Percentiles rank a stretch among this genome's conserved stretches.
Evolutionary conservation across 1,140 invertebrate species (phyloP).

Genomic region (Phthorimaea operculella): DNA sequence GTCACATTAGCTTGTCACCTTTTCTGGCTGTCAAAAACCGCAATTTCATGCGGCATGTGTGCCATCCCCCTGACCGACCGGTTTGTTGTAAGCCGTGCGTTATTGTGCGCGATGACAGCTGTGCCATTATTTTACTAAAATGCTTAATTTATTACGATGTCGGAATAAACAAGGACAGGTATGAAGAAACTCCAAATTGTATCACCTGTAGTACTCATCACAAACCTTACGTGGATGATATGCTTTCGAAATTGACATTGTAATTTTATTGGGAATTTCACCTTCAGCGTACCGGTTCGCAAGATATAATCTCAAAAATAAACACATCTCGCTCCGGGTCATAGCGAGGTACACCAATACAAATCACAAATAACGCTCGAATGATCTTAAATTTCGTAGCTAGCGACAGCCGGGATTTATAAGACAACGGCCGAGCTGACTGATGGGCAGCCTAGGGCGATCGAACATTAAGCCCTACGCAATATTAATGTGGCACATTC

Average conservation of each 20-base stretch:
- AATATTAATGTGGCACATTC: constrained; percentile 64
- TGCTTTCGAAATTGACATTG: too few relatives aligned
- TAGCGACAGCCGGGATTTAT: constrained; percentile 22
- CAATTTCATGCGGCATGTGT: too few relatives aligned
- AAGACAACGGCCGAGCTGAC: constrained; percentile 43
- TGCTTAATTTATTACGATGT: background rate
- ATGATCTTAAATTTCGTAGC: background rate
- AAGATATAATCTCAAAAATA: too few relatives aligned
- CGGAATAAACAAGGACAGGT: background rate
- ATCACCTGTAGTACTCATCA: background rate
- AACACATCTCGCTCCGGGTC: too few relatives aligned
- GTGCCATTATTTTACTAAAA: constrained; percentile 5
- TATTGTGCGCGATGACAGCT: constrained; percentile 4
- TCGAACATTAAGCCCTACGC: constrained; percentile 55
- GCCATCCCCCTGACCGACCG: background rate
- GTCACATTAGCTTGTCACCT: too few relatives aligned
- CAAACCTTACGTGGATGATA: too few relatives aligned
- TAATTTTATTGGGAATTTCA: too few relatives aligned
- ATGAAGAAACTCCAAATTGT: background rate
- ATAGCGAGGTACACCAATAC: too few relatives aligned
- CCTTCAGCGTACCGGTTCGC: too few relatives aligned
- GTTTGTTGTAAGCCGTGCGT: background rate
- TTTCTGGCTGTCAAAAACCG: too few relatives aligned
- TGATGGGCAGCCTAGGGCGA: constrained; percentile 54
- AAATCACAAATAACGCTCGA: background rate